Conservation (phyloP, 2,113 vertebrate genomes). For the Hippocampus abdominalis region DNA sequence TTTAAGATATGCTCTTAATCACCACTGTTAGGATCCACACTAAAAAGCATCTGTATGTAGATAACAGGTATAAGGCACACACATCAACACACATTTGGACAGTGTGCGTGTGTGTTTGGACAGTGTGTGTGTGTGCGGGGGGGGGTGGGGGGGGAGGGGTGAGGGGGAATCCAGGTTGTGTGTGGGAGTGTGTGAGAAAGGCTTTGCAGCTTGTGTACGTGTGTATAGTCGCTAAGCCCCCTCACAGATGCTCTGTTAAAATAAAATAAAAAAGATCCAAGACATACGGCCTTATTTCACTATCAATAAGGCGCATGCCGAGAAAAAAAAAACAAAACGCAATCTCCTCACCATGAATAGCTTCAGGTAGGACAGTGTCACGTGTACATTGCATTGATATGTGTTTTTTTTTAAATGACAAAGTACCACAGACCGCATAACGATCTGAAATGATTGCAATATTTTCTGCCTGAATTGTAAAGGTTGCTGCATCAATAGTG, state of each 20-base stretch:
- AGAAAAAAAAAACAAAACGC: constrained; percentile 30
- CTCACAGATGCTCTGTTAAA: constrained; percentile 63
- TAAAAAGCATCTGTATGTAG: constrained; percentile 18
- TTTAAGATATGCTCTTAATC: constrained; percentile 48
- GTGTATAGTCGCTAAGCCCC: constrained; percentile 40
- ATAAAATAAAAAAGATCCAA: constrained; percentile 28
- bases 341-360: constrained; percentile 17
- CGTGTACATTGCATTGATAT: background rate
- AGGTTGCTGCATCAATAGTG: background rate
- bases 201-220: constrained; percentile 9
- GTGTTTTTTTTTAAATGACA: background rate
- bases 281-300: constrained; percentile 59
- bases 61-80: constrained; percentile 13
- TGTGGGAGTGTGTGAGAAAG: constrained; percentile 7
- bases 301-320: constrained; percentile 49
- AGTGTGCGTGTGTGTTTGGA: background rate
- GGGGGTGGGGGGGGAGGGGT: background rate
- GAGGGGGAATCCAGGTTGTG: constrained; percentile 12
- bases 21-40: constrained; percentile 22
- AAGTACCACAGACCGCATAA: background rate
- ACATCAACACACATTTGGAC: constrained; percentile 5
- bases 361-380: constrained; percentile 33
- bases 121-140: constrained; percentile 6
- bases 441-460: background rate
- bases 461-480: background rate